A percentile compares a stretch with the other conserved stretches of the same genome.
phyloP scores from a whole-genome alignment of 1,140 invertebrate genomes.

The Heliconius himera region DNA sequence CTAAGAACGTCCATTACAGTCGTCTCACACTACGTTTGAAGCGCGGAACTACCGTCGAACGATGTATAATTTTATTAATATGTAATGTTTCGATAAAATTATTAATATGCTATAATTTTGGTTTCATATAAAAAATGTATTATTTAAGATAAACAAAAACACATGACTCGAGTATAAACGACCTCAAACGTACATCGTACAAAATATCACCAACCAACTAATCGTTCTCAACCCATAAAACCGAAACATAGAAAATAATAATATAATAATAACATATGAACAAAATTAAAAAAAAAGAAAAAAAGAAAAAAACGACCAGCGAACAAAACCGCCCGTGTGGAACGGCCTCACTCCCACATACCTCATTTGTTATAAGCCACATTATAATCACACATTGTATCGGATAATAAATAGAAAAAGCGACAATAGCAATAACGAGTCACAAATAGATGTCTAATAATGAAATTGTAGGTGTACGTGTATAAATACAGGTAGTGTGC shows the following conservation, averaged over 20 bases:
- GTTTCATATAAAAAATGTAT: too few relatives aligned
- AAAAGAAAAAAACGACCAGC: conserved; percentile 54
- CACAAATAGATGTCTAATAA: conserved; percentile 78
- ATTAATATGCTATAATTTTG: too few relatives aligned
- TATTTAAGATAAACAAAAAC: too few relatives aligned
- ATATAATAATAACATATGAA: conserved; percentile 2
- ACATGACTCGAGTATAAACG: neutral
- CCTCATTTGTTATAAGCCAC: conserved; percentile 74
- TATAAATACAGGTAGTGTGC: conserved; percentile 72
- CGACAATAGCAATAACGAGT: conserved; percentile 78
- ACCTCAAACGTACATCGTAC: neutral
- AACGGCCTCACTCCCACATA: conserved; percentile 69
- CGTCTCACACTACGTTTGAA: conserved; percentile 52
- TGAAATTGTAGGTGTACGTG: conserved; percentile 69
- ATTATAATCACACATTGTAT: conserved; percentile 79
- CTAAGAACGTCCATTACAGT: conserved; percentile 60
- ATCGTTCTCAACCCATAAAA: neutral
- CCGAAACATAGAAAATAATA: neutral
- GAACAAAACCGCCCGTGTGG: conserved; percentile 51
- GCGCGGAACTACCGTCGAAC: neutral
- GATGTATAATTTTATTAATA: too few relatives aligned
- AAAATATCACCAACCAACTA: too few relatives aligned
- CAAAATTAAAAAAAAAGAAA: neutral
- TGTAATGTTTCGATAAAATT: too few relatives aligned
- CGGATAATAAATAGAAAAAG: conserved; percentile 79